A percentile compares a stretch with the other conserved stretches of the same genome.
phyloP scores from a whole-genome alignment of 2,113 vertebrate genomes.

The Callionymus lyra region DNA sequence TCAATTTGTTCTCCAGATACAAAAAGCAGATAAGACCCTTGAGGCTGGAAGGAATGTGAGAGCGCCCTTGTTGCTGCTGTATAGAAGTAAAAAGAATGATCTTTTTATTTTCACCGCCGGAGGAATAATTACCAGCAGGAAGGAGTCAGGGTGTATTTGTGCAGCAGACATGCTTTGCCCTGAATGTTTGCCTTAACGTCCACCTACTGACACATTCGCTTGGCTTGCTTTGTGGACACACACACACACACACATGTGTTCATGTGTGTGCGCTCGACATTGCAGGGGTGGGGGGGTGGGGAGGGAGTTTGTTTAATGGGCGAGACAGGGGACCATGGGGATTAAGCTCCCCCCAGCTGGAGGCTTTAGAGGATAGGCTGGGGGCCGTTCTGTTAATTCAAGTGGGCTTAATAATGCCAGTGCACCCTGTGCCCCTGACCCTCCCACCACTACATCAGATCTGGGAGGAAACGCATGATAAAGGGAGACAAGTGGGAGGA shows the following conservation, averaged over 20 bases:
- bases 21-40: conserved; percentile 63
- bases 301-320: conserved; percentile 65
- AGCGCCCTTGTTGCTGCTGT: conserved; percentile 9
- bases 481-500: conserved; percentile 50
- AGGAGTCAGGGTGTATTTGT: conserved; percentile 16
- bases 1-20: conserved; percentile 58
- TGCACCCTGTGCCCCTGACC: conserved; percentile 55
- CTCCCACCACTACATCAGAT: conserved; percentile 60
- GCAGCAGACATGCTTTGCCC: neutral
- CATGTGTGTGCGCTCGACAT: conserved; percentile 13
- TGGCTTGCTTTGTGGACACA: too few species aligned
- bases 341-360: conserved; percentile 63
- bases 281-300: conserved; percentile 3
- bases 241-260: conserved; percentile 1
- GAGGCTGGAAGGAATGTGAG: conserved; percentile 40
- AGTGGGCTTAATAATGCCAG: conserved; percentile 67
- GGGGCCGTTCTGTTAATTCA: conserved; percentile 67
- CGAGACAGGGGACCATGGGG: conserved; percentile 61
- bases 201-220: neutral
- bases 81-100: conserved; percentile 15
- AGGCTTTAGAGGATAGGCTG: conserved; percentile 62
- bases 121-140: conserved; percentile 37
- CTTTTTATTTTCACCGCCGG: conserved; percentile 28
- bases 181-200: conserved; percentile 2
- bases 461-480: conserved; percentile 56